Evolutionary conservation across 2,797 vertebrate species (phyloP).

Genomic region (Pipistrellus pipistrellus): DNA sequence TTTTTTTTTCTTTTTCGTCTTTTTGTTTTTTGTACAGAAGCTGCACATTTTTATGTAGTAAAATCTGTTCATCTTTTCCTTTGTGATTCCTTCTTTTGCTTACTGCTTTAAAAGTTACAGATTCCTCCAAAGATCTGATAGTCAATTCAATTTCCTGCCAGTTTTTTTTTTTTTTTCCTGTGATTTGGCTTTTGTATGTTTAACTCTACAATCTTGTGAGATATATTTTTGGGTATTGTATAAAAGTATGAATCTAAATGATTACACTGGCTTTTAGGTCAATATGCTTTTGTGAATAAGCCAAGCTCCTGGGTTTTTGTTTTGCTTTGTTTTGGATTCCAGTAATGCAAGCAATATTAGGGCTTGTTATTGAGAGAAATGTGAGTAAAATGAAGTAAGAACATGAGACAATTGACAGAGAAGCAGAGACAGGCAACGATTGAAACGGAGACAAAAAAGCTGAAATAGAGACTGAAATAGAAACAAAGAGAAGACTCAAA

Average conservation of each 20-base stretch:
- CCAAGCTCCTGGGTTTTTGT: constrained; percentile 4
- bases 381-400: constrained; percentile 67
- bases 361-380: constrained; percentile 67
- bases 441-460: constrained; percentile 15
- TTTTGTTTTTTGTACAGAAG: constrained; percentile 41
- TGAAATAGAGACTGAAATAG: constrained; percentile 57
- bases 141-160: constrained; percentile 79
- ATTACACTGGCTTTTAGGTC: constrained; percentile 32
- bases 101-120: constrained; percentile 55
- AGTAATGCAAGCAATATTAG: constrained; percentile 53
- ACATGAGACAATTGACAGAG: constrained; percentile 41
- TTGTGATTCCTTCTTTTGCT: constrained; percentile 71
- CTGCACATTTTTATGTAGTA: constrained; percentile 64
- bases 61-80: constrained; percentile 70
- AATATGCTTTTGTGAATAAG: constrained; percentile 34
- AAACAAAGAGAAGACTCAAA: constrained; percentile 59
- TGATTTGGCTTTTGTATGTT: constrained; percentile 64
- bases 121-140: constrained; percentile 75
- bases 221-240: constrained; percentile 45
- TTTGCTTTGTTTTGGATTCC: constrained; percentile 65
- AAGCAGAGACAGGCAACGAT: neutral
- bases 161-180: constrained; percentile 3
- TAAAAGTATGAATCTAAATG: constrained; percentile 58
- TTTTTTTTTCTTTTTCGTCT: constrained; percentile 53
- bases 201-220: constrained; percentile 65